Conservation (phyloP, 2,888 invertebrate genomes). For the Nudaria mundana region DNA sequence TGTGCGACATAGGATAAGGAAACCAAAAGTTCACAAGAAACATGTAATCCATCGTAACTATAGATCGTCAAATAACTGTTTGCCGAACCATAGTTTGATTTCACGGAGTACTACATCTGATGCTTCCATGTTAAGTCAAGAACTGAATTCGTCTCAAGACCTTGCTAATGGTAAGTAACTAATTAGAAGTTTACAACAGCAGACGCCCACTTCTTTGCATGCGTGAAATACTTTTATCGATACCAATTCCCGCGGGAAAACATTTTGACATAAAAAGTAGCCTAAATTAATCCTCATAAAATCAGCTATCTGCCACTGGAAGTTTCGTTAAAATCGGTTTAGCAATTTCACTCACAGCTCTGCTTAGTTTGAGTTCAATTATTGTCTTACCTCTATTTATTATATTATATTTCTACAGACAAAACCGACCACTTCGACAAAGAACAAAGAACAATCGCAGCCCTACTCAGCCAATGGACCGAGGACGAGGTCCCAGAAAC, state of each 20-base stretch:
- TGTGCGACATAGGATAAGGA: conserved; percentile 83
- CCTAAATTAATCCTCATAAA: too few species aligned
- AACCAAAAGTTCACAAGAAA: conserved; percentile 78
- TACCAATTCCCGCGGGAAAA: too few species aligned
- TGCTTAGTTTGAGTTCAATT: too few species aligned
- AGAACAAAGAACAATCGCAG: conserved; percentile 69
- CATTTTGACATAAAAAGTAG: too few species aligned
- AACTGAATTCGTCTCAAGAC: conserved; percentile 62
- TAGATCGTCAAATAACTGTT: conserved; percentile 25
- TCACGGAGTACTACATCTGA: conserved; percentile 41
- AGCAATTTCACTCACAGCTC: too few species aligned
- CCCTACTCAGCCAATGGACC: conserved; percentile 71
- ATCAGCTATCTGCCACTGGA: too few species aligned
- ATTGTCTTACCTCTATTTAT: too few species aligned
- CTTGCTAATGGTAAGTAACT: conserved; percentile 53
- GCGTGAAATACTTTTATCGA: too few species aligned
- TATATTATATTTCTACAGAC: conserved; percentile 41
- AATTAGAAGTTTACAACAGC: too few species aligned
- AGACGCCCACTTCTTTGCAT: too few species aligned
- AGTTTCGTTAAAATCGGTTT: too few species aligned
- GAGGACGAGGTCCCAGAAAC: conserved; percentile 68
- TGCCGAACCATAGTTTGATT: conserved; percentile 33
- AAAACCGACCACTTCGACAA: conserved; percentile 65
- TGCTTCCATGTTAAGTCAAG: conserved; percentile 49
- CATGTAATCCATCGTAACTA: conserved; percentile 26